Evolutionary conservation across 2,888 invertebrate species (phyloP), one percentile per base, ranked within the genome.

Genomic region (Tyria jacobaeae): DNA sequence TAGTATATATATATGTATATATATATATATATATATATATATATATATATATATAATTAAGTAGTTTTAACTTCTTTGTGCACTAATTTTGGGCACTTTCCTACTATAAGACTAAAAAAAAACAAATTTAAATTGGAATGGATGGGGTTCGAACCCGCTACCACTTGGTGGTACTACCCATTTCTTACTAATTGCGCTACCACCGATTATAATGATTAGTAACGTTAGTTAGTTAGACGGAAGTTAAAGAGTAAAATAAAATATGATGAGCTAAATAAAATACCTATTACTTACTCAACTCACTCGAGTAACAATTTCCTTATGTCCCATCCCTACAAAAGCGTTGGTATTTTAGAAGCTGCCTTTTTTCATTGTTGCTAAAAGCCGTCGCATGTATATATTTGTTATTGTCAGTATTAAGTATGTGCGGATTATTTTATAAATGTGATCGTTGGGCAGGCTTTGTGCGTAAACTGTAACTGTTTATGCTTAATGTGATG

Each of bases 371-470:
- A 78, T 78, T 76, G 73, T 78, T 70, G 78, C 73, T 85, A 83
- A 87, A 81, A 83, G 79, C 76, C 75, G 77, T 78, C 74, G 75
- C 80, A 71, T 84, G 84, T 86, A 78, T 76, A 73, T 71, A 76
- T 80, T 79, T 78, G 73, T 81, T 79, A 73, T 73, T 78, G 79
- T 80, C 80, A 78, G 66, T 48, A n/a, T 59, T 57, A 66, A 62
- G 61, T 73, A 75, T 74, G 61, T 72, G 66, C 63, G 70, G 68
- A 73, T 75, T 75, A 66, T 69, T 70, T 69, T 75, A 72, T 64
- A 57, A 60, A 50, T 73, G 58, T 60, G 66, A 44, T 17, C 60
- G 59, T 62, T 59, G 27, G 49, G 41, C 44, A 51, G 55, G 41
- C 51, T 57, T 66, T 64, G 44, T 70, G 52, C 3, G n/a, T 27